Conservation (phyloP, 2,888 invertebrate species). For the Steinernema carpocapsae region DNA sequence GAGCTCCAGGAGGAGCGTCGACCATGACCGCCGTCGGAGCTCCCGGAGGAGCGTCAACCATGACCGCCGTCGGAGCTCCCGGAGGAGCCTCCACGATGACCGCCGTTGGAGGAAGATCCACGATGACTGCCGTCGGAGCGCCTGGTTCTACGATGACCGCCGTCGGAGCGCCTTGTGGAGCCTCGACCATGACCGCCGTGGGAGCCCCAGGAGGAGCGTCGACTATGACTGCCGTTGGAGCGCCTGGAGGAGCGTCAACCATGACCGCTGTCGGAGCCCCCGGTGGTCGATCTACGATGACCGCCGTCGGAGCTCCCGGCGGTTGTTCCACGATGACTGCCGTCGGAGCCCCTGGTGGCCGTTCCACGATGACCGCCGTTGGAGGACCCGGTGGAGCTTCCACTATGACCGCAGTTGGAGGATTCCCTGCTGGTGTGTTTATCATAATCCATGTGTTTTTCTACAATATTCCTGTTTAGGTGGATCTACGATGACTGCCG, state of each 20-base stretch:
- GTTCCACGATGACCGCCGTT: background rate
- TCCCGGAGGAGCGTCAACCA: conserved; percentile 22
- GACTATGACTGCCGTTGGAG: conserved; percentile 37
- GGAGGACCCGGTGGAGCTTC: background rate
- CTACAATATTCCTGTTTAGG: no score
- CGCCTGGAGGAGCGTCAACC: background rate
- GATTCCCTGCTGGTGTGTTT: background rate
- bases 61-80: conserved; percentile 37
- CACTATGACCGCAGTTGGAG: conserved; percentile 33
- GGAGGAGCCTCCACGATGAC: conserved; percentile 7
- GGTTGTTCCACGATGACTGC: conserved; percentile 36
- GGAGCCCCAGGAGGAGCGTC: conserved; percentile 23
- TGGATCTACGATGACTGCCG: conserved; percentile 33
- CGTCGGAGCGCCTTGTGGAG: conserved; percentile 23
- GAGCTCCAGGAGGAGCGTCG: conserved; percentile 45
- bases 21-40: conserved; percentile 47
- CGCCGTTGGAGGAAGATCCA: conserved; percentile 13
- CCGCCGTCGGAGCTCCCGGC: background rate
- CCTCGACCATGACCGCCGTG: conserved; percentile 17
- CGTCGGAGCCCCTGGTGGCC: conserved; percentile 25
- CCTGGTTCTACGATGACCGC: conserved; percentile 33
- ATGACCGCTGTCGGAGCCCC: conserved; percentile 20
- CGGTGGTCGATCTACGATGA: background rate
- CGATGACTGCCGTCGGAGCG: conserved; percentile 26
- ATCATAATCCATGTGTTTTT: no score